These are phyloP conservation scores for Alectura lathami DNA, from an alignment of 2,113 vertebrate species.

Conservation along the genomic window DNA sequence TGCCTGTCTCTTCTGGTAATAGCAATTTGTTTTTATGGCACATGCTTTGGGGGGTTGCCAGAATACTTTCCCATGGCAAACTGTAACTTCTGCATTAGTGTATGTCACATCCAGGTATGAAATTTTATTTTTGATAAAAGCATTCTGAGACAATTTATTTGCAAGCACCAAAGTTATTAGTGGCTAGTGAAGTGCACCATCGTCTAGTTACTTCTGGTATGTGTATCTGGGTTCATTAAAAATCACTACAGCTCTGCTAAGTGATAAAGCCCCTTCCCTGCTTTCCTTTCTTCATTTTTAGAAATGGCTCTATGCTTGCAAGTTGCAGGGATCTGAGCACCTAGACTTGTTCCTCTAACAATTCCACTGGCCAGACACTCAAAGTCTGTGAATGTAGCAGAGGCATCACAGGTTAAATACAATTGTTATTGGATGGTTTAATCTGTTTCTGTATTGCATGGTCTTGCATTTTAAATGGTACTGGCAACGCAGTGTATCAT, in stretches of 20 bases:
- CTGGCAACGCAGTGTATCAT: not conserved
- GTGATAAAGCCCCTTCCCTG: not conserved
- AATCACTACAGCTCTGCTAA: not conserved
- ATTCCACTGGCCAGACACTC: not conserved
- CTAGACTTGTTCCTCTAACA: not conserved
- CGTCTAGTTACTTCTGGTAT: not conserved
- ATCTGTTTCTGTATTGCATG: not conserved
- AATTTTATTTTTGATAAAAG: not conserved
- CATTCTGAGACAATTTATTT: not conserved
- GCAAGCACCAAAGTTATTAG: not conserved
- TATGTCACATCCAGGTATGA: not conserved
- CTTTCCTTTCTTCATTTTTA: not conserved
- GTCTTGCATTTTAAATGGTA: not conserved
- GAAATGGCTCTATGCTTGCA: not conserved
- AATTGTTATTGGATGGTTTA: not conserved
- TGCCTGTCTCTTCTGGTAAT: not conserved
- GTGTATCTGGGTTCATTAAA: not conserved
- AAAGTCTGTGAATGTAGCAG: not conserved
- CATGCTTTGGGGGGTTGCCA: not conserved
- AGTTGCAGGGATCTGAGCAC: not conserved
- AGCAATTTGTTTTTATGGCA: not conserved
- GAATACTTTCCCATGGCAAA: not conserved
- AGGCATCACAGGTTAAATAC: not conserved
- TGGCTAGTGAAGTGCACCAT: not conserved
- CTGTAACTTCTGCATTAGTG: not conserved